Evolutionary conservation across 1,140 invertebrate genomes (phyloP).

Genomic region (Nixonia krombeini): DNA sequence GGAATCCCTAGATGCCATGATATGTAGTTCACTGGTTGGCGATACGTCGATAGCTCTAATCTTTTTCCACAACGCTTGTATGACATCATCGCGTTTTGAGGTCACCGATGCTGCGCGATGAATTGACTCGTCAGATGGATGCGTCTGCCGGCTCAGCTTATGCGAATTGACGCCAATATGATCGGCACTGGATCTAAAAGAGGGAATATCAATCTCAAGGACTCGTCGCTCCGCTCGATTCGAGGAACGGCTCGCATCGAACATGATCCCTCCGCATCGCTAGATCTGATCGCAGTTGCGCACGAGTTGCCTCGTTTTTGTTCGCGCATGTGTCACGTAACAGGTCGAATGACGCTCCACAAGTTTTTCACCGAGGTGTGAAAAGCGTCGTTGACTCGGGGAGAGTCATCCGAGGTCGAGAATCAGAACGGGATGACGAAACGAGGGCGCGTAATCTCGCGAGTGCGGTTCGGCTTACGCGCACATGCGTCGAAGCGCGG

Average conservation of each 20-base stretch:
- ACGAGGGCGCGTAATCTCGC: too few species aligned
- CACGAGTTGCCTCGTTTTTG: too few species aligned
- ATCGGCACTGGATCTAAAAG: constrained; percentile 30
- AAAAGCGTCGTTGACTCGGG: too few species aligned
- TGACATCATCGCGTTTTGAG: constrained; percentile 47
- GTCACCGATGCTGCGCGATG: constrained; percentile 61
- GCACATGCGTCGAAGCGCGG: constrained; percentile 37
- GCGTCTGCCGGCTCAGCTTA: constrained; percentile 39
- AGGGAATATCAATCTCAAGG: constrained; percentile 46
- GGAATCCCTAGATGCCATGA: constrained; percentile 27
- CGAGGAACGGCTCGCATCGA: too few species aligned
- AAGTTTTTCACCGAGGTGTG: too few species aligned
- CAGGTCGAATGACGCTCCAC: too few species aligned
- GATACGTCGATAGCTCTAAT: constrained; percentile 37
- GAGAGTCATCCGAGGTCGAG: too few species aligned
- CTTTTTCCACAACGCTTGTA: constrained; percentile 23
- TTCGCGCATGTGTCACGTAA: too few species aligned
- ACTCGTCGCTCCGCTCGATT: constrained; percentile 26
- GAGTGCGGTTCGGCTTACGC: too few species aligned
- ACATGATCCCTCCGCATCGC: too few species aligned
- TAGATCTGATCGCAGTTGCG: too few species aligned
- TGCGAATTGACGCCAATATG: constrained; percentile 36
- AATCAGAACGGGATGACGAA: too few species aligned
- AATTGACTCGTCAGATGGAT: constrained; percentile 60
- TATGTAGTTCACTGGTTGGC: constrained; percentile 19